Base-by-base conservation (phyloP, 2,113 vertebrate species). In the Elachura formosa region DNA sequence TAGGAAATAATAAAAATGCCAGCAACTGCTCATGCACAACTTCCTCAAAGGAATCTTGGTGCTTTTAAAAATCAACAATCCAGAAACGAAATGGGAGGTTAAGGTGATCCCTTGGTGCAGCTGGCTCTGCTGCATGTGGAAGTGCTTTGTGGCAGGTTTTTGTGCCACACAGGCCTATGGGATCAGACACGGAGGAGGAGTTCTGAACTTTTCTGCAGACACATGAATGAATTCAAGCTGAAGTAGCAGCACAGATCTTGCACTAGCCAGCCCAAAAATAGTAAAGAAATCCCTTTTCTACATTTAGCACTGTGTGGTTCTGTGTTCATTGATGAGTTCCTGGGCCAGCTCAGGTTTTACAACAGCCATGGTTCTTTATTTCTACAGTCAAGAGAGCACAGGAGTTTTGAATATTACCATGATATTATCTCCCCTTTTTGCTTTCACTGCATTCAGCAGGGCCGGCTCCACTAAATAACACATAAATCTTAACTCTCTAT, bases 151-250 rank as follows among this genome's bases (percentile, higher is more conserved):
- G 62, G 41, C 38, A 51, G 36, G 38, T 62, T 81, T 81, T 55
- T 23, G 54, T 75, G 61, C 16, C 16, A 78, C 36, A 9, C n/a
- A 72, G 77, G n/a, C 61, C 45, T 41, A 62, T 23, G 64, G 66
- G 61, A 86, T 84, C 87, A 84, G 89, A 72, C 58, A 78, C 23
- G 87, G 89, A 75, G 49, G 64, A 89, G 66, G 54, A 91, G 81
- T 51, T 79, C 62, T 62, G 43, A 92, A 94, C 84, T 87, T 68
- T 49, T 28, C 81, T 78, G 69, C 62, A 81, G 72, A 59, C 48
- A 83, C 48, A 84, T 64, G 78, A 96, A 89, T 64, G 73, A 91
- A 91, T 89, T 92, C 84, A 55, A 69, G 54, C 87, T 87, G 84
- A 80, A 90, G 67, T 22, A 62, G 84, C 41, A 92, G 63, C 67